These are phyloP conservation scores for Falco punctatus DNA, from an alignment of 2,113 vertebrate species.

Conservation along the genomic window DNA sequence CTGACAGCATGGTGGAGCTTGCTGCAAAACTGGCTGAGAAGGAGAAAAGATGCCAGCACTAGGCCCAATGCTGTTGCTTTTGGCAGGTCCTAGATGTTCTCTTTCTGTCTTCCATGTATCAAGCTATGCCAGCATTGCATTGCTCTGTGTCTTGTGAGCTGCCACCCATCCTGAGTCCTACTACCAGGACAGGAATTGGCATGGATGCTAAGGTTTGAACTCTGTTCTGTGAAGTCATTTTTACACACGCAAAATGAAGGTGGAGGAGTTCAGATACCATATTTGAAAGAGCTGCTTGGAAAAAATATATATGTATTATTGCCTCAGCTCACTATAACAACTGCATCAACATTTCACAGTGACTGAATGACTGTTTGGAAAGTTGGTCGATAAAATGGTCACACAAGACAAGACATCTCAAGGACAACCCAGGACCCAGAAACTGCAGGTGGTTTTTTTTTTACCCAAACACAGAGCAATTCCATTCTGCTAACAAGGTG, in stretches of 20 bases:
- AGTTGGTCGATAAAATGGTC: not conserved
- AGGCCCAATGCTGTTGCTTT: not conserved
- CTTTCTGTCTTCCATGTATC: not conserved
- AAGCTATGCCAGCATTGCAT: not conserved
- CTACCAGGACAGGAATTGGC: not conserved
- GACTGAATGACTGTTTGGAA: not conserved
- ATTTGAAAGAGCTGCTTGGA: not conserved
- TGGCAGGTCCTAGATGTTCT: not conserved
- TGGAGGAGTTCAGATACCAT: not conserved
- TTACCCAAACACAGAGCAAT: not conserved
- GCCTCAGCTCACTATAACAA: not conserved
- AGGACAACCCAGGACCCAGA: not conserved
- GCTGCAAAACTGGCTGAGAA: slow-evolving; percentile 14
- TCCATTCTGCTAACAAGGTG: not conserved
- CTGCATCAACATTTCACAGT: not conserved
- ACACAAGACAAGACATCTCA: not conserved
- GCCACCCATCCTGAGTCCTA: not conserved
- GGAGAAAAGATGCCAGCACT: not conserved
- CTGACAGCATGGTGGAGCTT: not conserved
- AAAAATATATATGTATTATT: not conserved
- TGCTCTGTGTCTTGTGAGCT: not conserved
- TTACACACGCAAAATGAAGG: not conserved
- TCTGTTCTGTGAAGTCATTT: not conserved
- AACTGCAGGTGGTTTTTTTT: not conserved
- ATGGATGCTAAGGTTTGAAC: not conserved